Evolutionary conservation across 2,113 vertebrate species (phyloP).

Genomic region (Catagonus wagneri): DNA sequence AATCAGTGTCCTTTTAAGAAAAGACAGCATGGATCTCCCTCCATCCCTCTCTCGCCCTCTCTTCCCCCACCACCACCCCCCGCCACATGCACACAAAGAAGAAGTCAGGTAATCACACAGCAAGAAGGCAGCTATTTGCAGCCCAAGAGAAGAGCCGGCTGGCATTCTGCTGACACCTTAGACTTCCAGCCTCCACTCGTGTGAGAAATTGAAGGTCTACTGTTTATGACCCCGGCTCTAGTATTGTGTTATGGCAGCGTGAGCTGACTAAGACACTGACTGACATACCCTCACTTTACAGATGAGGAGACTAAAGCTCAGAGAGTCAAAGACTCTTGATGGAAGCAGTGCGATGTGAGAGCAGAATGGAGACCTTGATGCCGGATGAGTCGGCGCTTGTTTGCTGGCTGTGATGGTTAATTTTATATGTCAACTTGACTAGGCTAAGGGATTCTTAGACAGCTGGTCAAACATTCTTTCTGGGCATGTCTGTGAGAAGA

Average conservation of each 20-base stretch:
- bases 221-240: not conserved
- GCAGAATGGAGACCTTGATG: not conserved
- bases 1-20: not conserved
- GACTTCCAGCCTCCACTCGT: not conserved
- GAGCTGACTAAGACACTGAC: not conserved
- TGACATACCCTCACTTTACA: not conserved
- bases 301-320: not conserved
- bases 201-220: not conserved
- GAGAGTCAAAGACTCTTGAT: not conserved
- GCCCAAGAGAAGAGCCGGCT: not conserved
- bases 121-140: not conserved
- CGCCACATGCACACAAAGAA: not conserved
- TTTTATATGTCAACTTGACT: fast-evolving
- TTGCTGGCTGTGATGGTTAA: not conserved
- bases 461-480: not conserved
- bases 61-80: too few species aligned
- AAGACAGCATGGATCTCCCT: not conserved
- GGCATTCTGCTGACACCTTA: not conserved
- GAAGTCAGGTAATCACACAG: not conserved
- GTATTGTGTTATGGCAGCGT: not conserved
- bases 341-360: fast-evolving
- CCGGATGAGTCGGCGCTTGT: not conserved
- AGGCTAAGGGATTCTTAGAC: not conserved
- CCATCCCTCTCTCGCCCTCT: too few species aligned
- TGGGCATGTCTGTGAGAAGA: not conserved